Conservation (phyloP, 2,113 vertebrate species). For the Carassius gibelio region DNA sequence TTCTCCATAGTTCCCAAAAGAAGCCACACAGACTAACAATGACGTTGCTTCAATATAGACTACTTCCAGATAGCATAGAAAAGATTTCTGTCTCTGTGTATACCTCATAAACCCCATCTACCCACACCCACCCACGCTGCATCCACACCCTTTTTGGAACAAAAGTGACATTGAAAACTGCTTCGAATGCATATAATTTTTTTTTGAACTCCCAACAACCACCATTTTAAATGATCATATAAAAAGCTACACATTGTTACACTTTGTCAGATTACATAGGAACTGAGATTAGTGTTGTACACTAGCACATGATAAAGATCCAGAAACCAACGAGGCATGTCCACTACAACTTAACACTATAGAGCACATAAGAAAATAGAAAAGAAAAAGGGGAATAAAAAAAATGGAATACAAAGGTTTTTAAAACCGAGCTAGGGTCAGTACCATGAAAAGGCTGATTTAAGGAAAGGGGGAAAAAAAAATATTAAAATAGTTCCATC, state of each 20-base stretch:
- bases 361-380: slow-evolving; percentile 75
- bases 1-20: slow-evolving; percentile 86
- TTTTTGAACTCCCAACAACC: slow-evolving; percentile 38
- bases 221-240: slow-evolving; percentile 91
- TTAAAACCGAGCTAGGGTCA: slow-evolving; percentile 88
- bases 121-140: slow-evolving; percentile 71
- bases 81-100: slow-evolving; percentile 77
- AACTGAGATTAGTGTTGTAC: slow-evolving; percentile 99
- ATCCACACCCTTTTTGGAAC: slow-evolving; percentile 85
- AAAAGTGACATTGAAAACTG: slow-evolving; percentile 86
- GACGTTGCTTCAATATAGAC: slow-evolving; percentile 66
- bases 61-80: slow-evolving; percentile 76
- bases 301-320: slow-evolving; percentile 94
- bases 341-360: slow-evolving; percentile 99
- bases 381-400: not conserved
- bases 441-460: slow-evolving; percentile 93
- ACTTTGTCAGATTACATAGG: slow-evolving; percentile 98
- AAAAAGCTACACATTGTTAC: slow-evolving; percentile 96
- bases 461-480: slow-evolving; percentile 68
- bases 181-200: slow-evolving; percentile 90
- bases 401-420: slow-evolving; percentile 40
- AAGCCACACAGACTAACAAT: slow-evolving; percentile 94
- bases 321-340: slow-evolving; percentile 88
- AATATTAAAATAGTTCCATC: slow-evolving; percentile 83
- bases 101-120: slow-evolving; percentile 69